Conservation (phyloP, 2,113 vertebrate genomes). For the Cyphomyrus discorhynchus region DNA sequence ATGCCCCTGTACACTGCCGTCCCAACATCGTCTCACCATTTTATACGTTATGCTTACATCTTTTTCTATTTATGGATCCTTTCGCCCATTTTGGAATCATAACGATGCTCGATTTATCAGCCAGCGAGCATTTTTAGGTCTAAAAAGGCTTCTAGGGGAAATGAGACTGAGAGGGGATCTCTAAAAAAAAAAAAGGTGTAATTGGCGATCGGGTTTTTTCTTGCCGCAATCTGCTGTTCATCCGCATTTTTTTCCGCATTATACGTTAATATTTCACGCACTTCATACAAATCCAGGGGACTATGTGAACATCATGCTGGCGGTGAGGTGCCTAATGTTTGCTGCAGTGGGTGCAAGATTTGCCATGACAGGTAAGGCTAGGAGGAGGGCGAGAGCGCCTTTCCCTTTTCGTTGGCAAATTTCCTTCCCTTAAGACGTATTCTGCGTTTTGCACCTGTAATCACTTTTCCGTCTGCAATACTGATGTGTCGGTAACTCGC, state of each 20-base stretch:
- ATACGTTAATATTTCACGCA: slow-evolving; percentile 32
- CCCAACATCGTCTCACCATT: neutral
- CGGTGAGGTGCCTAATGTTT: slow-evolving; percentile 65
- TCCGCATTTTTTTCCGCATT: slow-evolving; percentile 23
- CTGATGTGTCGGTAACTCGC: slow-evolving; percentile 29
- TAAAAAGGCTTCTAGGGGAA: neutral
- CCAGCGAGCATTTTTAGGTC: slow-evolving; percentile 1
- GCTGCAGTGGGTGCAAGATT: slow-evolving; percentile 64
- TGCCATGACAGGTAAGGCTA: slow-evolving; percentile 64
- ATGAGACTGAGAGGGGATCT: neutral
- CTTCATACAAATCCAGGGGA: slow-evolving; percentile 55
- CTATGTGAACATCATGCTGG: slow-evolving; percentile 71
- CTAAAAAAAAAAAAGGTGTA: slow-evolving; percentile 6
- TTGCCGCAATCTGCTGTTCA: neutral
- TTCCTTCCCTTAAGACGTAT: slow-evolving; percentile 26
- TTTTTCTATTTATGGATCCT: neutral
- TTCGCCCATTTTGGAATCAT: slow-evolving; percentile 9
- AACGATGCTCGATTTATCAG: slow-evolving; percentile 3
- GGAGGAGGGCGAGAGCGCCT: slow-evolving; percentile 17
- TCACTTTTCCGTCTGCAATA: slow-evolving; percentile 37
- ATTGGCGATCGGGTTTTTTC: neutral
- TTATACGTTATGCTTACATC: neutral
- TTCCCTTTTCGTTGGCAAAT: slow-evolving; percentile 33
- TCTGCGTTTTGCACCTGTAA: slow-evolving; percentile 35
- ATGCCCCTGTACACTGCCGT: slow-evolving; percentile 2